Evolutionary conservation across 2,888 invertebrate genomes (phyloP).

Genomic region (Pollenia angustigena): DNA sequence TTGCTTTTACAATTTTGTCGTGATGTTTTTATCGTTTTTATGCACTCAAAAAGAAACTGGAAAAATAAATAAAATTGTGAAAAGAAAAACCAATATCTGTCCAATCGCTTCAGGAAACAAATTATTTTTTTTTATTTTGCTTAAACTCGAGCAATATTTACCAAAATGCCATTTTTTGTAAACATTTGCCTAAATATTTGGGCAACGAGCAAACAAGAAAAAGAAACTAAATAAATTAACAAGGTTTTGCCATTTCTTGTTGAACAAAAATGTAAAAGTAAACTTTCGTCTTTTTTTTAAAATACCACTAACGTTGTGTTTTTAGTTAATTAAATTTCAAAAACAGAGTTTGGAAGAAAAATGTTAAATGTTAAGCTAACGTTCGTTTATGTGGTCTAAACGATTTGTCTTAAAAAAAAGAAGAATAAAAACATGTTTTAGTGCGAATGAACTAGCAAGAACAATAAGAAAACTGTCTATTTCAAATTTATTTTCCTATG

Average conservation of each 20-base stretch:
- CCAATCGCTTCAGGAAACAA: background rate
- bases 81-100: background rate
- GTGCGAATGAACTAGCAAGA: conserved; percentile 12
- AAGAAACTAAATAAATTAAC: background rate
- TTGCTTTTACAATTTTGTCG: too few relatives aligned
- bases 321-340: conserved; percentile 45
- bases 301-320: conserved; percentile 19
- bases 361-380: conserved; percentile 7
- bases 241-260: background rate
- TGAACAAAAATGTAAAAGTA: background rate
- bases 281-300: background rate
- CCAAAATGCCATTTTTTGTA: conserved; percentile 25
- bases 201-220: background rate
- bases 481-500: conserved; percentile 25
- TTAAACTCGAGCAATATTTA: background rate
- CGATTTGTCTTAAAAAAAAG: background rate
- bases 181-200: conserved; percentile 25
- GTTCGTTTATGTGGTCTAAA: background rate
- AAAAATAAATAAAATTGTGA: too few relatives aligned
- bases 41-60: too few relatives aligned
- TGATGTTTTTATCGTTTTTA: too few relatives aligned
- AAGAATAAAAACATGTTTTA: background rate
- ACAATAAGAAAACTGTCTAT: conserved; percentile 26
- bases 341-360: conserved; percentile 6
- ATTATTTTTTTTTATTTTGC: background rate